Conservation (phyloP, 2,113 vertebrate species). For the Mus spicilegus region DNA sequence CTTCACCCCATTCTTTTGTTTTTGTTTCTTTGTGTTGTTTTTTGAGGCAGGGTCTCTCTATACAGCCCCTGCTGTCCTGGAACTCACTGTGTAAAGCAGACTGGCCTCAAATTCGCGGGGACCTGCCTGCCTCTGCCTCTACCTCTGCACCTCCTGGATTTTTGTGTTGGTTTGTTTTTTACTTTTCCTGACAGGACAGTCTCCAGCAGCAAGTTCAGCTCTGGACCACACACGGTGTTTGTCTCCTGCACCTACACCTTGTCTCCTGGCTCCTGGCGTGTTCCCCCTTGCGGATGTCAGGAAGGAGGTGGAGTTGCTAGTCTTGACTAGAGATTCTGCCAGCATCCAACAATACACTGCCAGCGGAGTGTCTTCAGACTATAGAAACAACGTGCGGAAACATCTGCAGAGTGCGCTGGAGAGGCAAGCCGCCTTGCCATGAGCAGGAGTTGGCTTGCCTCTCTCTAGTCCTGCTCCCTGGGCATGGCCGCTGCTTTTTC, state of each 20-base stretch:
- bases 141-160: background rate
- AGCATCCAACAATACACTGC: background rate
- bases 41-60: background rate
- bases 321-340: background rate
- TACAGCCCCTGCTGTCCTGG: background rate
- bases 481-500: background rate
- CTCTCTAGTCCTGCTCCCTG: background rate
- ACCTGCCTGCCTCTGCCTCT: background rate
- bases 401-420: background rate
- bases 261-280: background rate
- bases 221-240: background rate
- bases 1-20: background rate
- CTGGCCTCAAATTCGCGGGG: background rate
- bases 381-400: background rate
- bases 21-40: background rate
- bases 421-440: accelerated
- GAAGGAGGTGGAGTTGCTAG: background rate
- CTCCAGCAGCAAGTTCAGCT: background rate
- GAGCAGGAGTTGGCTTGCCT: background rate
- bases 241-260: background rate
- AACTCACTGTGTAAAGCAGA: background rate
- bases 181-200: background rate
- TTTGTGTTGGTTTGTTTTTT: background rate
- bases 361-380: background rate
- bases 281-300: background rate